Evolutionary conservation across 2,797 vertebrate species (phyloP).

Genomic region (Centroberyx gerrardi): DNA sequence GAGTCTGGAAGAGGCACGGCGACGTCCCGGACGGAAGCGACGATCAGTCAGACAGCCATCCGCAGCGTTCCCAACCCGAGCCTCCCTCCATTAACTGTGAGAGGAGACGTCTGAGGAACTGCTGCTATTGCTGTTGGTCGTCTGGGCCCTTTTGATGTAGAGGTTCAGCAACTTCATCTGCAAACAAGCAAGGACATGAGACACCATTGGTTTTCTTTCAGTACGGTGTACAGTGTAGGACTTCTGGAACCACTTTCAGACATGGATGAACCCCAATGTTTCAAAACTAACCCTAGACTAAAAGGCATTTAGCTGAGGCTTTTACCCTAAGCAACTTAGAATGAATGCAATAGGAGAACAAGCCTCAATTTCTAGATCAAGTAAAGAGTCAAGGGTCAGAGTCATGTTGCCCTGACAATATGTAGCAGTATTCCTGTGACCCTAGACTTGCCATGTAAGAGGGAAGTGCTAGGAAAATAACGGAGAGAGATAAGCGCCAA

Average conservation of each 20-base stretch:
- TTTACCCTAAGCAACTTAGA: too few relatives aligned
- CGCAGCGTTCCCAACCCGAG: background rate
- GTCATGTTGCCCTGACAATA: too few relatives aligned
- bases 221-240: background rate
- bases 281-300: too few relatives aligned
- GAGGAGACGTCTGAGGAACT: constrained; percentile 97
- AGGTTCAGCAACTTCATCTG: constrained; percentile 99
- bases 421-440: background rate
- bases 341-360: too few relatives aligned
- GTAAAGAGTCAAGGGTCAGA: too few relatives aligned
- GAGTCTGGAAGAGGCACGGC: constrained; percentile 84
- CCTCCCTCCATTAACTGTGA: constrained; percentile 90
- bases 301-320: too few relatives aligned
- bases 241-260: too few relatives aligned
- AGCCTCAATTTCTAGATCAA: too few relatives aligned
- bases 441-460: background rate
- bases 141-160: constrained; percentile 98
- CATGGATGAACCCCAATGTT: too few relatives aligned
- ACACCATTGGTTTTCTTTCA: background rate
- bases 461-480: background rate
- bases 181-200: constrained; percentile 50
- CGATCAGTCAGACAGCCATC: constrained; percentile 6
- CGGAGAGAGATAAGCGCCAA: too few relatives aligned
- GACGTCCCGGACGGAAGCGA: constrained; percentile 32
- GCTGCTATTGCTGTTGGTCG: constrained; percentile 99